Conservation (phyloP, 53 echinoderm and acorn worm genomes). For the Antedon mediterranea region DNA sequence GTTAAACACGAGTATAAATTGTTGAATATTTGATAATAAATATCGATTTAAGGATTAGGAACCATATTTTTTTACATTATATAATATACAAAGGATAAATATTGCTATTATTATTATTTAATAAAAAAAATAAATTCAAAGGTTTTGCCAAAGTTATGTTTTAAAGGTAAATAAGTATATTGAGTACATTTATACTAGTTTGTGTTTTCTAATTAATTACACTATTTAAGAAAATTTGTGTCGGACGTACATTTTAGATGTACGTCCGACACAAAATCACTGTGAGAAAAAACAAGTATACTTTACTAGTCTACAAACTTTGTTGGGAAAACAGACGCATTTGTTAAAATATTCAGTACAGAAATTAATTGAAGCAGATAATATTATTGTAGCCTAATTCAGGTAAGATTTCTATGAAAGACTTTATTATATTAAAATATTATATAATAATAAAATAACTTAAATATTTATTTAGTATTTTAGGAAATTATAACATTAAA, state of each 20-base stretch:
- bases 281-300: not conserved
- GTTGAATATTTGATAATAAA: not conserved
- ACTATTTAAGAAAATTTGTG: not conserved
- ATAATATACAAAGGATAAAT: not conserved
- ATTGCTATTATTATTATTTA: not conserved
- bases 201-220: not conserved
- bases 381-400: no score
- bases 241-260: not conserved
- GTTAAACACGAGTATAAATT: not conserved
- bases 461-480: no score
- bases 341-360: not conserved
- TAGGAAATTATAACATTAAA: no score
- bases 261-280: not conserved
- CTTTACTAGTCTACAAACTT: constrained; percentile 10
- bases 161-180: not conserved
- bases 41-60: not conserved
- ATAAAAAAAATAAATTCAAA: no score
- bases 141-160: not conserved
- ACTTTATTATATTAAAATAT: no score
- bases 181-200: not conserved
- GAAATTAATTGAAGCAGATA: not conserved
- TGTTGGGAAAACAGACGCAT: constrained; percentile 20
- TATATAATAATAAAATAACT: no score
- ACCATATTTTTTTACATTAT: not conserved
- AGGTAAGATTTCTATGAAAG: no score